Evolutionary conservation across 2,888 invertebrate genomes (phyloP), one percentile per base, ranked within the genome.

Genomic region (Hyles lineata): DNA sequence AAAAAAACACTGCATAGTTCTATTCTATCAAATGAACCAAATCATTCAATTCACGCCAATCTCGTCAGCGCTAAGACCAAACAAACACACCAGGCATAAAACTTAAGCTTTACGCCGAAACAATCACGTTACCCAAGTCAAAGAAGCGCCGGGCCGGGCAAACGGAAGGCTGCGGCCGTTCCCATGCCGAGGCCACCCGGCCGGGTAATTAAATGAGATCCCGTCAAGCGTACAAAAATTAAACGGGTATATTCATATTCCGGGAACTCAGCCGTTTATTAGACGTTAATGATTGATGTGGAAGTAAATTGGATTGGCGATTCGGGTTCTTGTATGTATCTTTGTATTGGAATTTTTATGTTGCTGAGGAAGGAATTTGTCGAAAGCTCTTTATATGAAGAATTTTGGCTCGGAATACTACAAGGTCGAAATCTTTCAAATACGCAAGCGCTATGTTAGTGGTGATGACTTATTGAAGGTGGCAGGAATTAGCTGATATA

Each of bases 141-240:
- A 75, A 62, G 77, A 75, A 72, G 72, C 82, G 83, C 73, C 81
- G 78, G 78, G 76, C 80, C 78, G 84, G 76, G 78, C 80, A 80
- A 80, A 80, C 77, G 77, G 78, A 75, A 81, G 83, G 80, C 76
- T 85, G 84, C 79, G 72, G 78, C 78, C 60, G 81, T 84, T 86
- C 86, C 81, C 86, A 86, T 80, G 80, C 76, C 78, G 74, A 75
- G 80, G 76, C 76, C 81, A 82, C 78, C 83, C 84, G 79, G 75
- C 82, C 85, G 83, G 80, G 82, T 90, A 90, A 91, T 91, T 90
- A 88, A 85, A 88, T 88, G 85, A 87, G 82, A 82, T 78, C 73
- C 83, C 83, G 79, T 85, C 84, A 83, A 86, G 87, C 90, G 88
- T 83, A 87, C 87, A 89, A 90, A 90, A 88, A 85, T 87, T 85